A percentile compares a stretch with the other conserved stretches of the same genome.
Conservation (phyloP, 2,888 invertebrate species). For the Drosophila rubida region DNA sequence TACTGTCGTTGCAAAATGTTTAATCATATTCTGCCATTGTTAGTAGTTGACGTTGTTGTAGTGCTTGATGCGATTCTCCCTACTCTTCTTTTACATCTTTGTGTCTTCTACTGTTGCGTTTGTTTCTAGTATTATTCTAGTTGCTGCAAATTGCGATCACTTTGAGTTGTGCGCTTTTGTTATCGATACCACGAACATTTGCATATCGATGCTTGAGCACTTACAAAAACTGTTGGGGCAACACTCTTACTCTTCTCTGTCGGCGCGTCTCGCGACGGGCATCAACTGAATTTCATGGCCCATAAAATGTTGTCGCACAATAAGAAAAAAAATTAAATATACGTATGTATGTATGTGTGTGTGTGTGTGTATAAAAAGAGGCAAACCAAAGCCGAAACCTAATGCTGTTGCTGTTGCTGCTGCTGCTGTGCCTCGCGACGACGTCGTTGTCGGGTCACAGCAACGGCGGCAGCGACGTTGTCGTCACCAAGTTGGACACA, state of each 20-base stretch:
- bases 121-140: background rate
- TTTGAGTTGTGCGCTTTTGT: background rate
- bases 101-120: conserved; percentile 1
- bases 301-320: conserved; percentile 49
- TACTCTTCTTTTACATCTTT: background rate
- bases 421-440: conserved; percentile 13
- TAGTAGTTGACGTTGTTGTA: conserved; percentile 23
- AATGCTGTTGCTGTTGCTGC: conserved; percentile 26
- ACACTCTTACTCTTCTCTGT: conserved; percentile 7
- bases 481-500: conserved; percentile 73
- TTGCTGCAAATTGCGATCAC: conserved; percentile 8
- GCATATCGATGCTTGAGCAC: conserved; percentile 27
- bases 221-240: conserved; percentile 38
- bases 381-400: conserved; percentile 17
- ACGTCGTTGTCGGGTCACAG: conserved; percentile 52
- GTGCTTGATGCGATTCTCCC: conserved; percentile 7
- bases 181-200: conserved; percentile 45
- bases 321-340: conserved; percentile 24
- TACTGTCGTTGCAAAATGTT: conserved; percentile 46
- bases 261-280: conserved; percentile 12
- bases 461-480: conserved; percentile 32
- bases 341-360: background rate
- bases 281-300: conserved; percentile 43
- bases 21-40: conserved; percentile 45
- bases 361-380: conserved; percentile 18